Conservation (phyloP, 2,797 vertebrate species). For the Coregonus suidteri region DNA sequence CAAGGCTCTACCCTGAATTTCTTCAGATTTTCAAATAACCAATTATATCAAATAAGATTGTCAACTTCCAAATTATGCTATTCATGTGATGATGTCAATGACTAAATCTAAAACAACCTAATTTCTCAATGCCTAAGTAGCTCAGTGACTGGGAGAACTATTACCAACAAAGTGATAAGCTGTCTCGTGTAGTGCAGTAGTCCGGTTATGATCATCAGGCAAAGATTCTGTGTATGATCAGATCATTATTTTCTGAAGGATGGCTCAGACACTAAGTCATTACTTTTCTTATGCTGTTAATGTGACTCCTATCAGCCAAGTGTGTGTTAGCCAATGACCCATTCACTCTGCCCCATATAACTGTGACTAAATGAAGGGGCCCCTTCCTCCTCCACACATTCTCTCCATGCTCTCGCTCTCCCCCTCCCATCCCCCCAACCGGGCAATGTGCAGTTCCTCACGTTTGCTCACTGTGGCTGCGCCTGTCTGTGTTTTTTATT, state of each 20-base stretch:
- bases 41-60: background rate
- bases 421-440: background rate
- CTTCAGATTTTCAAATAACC: background rate
- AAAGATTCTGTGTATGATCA: background rate
- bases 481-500: slow-evolving; percentile 1
- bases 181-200: background rate
- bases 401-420: slow-evolving; percentile 30
- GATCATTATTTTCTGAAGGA: slow-evolving; percentile 2
- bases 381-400: slow-evolving; percentile 36
- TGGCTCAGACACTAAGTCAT: background rate
- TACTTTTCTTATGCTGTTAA: slow-evolving; percentile 32
- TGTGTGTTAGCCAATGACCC: slow-evolving; percentile 47
- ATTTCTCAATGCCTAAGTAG: background rate
- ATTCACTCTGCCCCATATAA: background rate
- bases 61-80: background rate
- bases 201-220: background rate
- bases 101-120: background rate
- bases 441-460: slow-evolving; percentile 71
- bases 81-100: background rate
- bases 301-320: slow-evolving; percentile 38
- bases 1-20: background rate
- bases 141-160: background rate
- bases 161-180: slow-evolving; percentile 18
- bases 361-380: slow-evolving; percentile 29
- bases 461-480: slow-evolving; percentile 52